Base-by-base conservation (phyloP, 2,797 vertebrate genomes). In the Coregonus sp. region DNA sequence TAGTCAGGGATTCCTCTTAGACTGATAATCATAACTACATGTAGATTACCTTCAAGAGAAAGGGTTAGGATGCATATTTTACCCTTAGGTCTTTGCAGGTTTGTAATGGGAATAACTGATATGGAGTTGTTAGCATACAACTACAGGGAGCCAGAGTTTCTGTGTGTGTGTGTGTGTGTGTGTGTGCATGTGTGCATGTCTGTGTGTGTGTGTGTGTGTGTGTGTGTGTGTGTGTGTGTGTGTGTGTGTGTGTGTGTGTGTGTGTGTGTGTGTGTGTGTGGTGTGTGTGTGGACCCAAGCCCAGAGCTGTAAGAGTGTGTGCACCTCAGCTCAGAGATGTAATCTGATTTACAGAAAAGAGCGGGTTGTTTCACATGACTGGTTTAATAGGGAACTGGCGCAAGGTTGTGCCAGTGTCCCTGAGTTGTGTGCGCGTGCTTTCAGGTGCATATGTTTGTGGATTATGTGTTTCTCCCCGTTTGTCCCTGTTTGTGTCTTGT, bases 291-390 rank as follows among this genome's bases (percentile, higher is more conserved):
- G 52, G 33, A 71, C 81, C 37, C 63, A 35, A 33, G 51, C 70
- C 73, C 70, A 69, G 35, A 59, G 78, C 65, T 74, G 54, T 68
- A 75, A 69, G 76, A 29, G 72, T 86, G 83, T 85, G 81, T 88
- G 87, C 89, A 78, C 89, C 86, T 89, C 86, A 89, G 92, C 86
- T 91, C 31, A 68, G 80, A 89, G 82, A 89, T 91, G 86, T 95
- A 95, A 95, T 95, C 94, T 94, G 92, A 94, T 95, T 94, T 94
- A 90, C 92, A 89, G 89, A 89, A 90, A 83, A 85, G 82, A 94
- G 89, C 78, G 89, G 91, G 91, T 93, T 84, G 83, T 91, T 93
- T 95, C 94, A 94, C 93, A 94, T 95, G 94, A 95, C 92, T 89
- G 92, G 88, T 93, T 94, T 94, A 93, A 91, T 90, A 79, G 88